Evolutionary conservation across 2,797 vertebrate genomes (phyloP), one percentile per base, ranked within the genome.

Genomic region (Poecilia wingei): DNA sequence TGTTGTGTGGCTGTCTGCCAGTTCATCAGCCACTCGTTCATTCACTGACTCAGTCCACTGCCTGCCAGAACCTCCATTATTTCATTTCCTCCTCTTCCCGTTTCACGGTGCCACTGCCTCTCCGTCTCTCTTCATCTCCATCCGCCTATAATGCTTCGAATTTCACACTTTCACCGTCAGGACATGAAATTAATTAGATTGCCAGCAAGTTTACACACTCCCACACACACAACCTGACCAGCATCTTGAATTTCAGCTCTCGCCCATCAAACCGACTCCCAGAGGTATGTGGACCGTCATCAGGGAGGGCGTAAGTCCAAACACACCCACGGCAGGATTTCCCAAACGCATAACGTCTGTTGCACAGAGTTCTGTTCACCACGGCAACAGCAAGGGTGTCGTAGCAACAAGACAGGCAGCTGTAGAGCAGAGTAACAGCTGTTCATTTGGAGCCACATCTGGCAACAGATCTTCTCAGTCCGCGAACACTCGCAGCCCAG

Each of bases 361-460:
- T 41, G 22, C 5, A 0, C 6, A 10, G 70, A 82, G 79, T 79
- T 87, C 6, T 47, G 31, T 88, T 94, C 80, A 77, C 87, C 88
- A 90, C 78, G 84, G 92, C 86, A 89, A 92, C 87, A 36, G 41
- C 57, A 16, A 79, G 77, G 85, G 71, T 82, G 82, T 74, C 47
- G 70, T 20, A 77, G 79, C 83, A 78, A 85, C 77, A 69, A 82
- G 80, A 88, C 18, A 66, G 85, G 87, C 93, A 94, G 92, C 93
- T 91, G 93, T 72, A 82, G 82, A 81, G 73, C 83, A 10, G 86
- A 91, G 88, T 43, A 93, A 91, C 95, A 95, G 92, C 94, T 95
- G 95, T 84, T 95, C 88, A 80, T 89, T 94, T 91, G 88, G 91
- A 92, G 90, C 84, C 94, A 94, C 95, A 95, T 95, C 94, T 95